Percentiles rank a stretch among this genome's conserved stretches.
phyloP scores from a whole-genome alignment of 2,797 vertebrate species.

The Aphelocoma californica region DNA sequence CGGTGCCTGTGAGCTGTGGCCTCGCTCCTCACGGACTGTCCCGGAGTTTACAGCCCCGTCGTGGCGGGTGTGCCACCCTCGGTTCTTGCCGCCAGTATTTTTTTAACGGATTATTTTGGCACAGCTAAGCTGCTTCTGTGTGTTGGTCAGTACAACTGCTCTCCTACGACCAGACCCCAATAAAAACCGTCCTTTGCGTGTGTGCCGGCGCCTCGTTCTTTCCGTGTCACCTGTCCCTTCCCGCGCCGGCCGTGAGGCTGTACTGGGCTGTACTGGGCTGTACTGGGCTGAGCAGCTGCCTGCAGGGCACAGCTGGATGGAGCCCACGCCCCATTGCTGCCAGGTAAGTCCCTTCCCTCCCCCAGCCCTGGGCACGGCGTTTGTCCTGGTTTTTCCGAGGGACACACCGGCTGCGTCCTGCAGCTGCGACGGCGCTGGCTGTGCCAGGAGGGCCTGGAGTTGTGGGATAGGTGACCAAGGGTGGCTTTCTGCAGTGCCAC shows the following conservation, averaged over 20 bases:
- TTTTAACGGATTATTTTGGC: constrained; percentile 62
- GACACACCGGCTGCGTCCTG: accelerated
- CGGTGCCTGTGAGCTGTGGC: constrained; percentile 19
- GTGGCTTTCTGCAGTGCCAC: not conserved
- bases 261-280: not conserved
- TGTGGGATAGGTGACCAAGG: accelerated
- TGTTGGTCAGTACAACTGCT: constrained; percentile 81
- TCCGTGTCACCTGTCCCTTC: not conserved
- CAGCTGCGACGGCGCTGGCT: accelerated
- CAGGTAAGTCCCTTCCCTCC: not conserved
- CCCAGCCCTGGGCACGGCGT: not conserved
- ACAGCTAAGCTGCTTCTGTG: constrained; percentile 78
- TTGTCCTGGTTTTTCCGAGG: accelerated
- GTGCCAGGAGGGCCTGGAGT: not conserved
- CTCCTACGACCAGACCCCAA: constrained; percentile 81
- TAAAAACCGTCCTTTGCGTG: constrained; percentile 73
- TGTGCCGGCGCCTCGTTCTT: not conserved
- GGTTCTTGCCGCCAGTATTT: constrained; percentile 37
- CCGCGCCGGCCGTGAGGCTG: accelerated
- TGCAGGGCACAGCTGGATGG: not conserved
- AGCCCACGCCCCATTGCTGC: not conserved
- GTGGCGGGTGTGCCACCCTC: constrained; percentile 66
- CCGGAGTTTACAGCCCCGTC: constrained; percentile 47
- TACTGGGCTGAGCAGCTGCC: not conserved
- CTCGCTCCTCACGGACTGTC: not conserved